Evolutionary conservation across 1,140 invertebrate genomes (phyloP), one percentile per base, ranked within the genome.

Genomic region (Eupeodes corollae): DNA sequence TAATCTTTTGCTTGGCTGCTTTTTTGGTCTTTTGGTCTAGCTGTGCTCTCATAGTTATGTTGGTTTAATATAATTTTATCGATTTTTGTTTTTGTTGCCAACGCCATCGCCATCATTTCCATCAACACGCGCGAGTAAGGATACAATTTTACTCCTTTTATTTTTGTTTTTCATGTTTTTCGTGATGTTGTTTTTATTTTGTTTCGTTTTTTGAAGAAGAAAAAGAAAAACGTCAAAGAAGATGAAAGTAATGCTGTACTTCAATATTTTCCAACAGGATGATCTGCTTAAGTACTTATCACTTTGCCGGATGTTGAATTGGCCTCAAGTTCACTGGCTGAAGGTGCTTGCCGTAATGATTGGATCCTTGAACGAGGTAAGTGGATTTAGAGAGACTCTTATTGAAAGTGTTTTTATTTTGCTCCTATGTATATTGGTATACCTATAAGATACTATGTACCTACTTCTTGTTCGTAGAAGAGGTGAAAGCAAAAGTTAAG

Each of bases 251-350:
- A 26, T 26, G 21, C 21, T 26, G 21, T 26, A 26, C 12, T 13
- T 42, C 18, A 18, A 15, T 13, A 14, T 26, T 26, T 26, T 26
- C 21, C 21, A 26, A 26, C 21, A 49, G 44, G 40, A 50, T n/a
- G 49, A 50, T 16, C 33, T 50, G 12, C 34, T 46, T 11, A 46
- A 43, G 35, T 50, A 39, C 46, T 47, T 50, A 15, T 46, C 44
- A 32, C 5, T 50, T 10, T 46, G 38, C 13, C 30, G 49, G 30
- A 50, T 50, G 49, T 13, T 50, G 10, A 35, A 46, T 43, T 50
- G 49, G 49, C 15, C 39, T 18, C 49, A 46, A 33, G 38, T 50
- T 16, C 49, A 50, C 43, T 50, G 49, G 49, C 21, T 50, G 11
- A 42, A 50, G 31, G 14, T 50, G n/a, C 12, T 50, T 14, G 37